These are phyloP conservation scores for Linyphia triangularis DNA, from an alignment of 2,888 invertebrate genomes.

Conservation along the genomic window DNA sequence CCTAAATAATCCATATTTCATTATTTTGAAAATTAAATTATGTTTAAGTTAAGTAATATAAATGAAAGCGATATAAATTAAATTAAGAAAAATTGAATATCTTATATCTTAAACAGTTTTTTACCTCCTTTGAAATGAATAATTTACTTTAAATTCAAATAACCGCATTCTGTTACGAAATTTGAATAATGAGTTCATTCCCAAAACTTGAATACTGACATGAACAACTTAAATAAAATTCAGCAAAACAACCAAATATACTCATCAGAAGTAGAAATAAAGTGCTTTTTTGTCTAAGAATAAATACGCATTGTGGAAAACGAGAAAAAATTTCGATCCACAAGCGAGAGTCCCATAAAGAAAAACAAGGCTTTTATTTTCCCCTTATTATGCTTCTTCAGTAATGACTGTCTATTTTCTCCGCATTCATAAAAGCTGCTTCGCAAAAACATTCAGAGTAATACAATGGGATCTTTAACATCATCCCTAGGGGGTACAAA, in stretches of 20 bases:
- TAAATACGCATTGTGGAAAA: background rate
- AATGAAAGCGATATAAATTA: background rate
- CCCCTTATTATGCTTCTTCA: background rate
- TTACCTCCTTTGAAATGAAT: too few species aligned
- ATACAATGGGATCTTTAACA: conserved; percentile 3
- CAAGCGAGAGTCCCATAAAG: background rate
- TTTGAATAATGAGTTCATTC: background rate
- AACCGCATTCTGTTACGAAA: too few species aligned
- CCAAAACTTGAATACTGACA: background rate
- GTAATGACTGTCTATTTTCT: background rate
- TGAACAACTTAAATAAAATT: background rate
- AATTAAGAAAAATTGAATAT: too few species aligned
- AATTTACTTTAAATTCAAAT: too few species aligned
- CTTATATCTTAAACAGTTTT: too few species aligned
- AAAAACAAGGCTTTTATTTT: background rate
- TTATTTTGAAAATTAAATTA: too few species aligned
- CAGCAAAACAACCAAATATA: background rate
- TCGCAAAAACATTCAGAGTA: background rate
- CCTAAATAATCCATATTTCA: too few species aligned
- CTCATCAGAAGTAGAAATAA: background rate
- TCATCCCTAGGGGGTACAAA: background rate
- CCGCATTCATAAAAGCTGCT: background rate
- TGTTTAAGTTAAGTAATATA: background rate
- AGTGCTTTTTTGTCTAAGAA: background rate
- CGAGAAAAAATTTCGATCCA: background rate